phyloP scores from a whole-genome alignment of 2,113 vertebrate genomes.

The Rhinoderma darwinii region DNA sequence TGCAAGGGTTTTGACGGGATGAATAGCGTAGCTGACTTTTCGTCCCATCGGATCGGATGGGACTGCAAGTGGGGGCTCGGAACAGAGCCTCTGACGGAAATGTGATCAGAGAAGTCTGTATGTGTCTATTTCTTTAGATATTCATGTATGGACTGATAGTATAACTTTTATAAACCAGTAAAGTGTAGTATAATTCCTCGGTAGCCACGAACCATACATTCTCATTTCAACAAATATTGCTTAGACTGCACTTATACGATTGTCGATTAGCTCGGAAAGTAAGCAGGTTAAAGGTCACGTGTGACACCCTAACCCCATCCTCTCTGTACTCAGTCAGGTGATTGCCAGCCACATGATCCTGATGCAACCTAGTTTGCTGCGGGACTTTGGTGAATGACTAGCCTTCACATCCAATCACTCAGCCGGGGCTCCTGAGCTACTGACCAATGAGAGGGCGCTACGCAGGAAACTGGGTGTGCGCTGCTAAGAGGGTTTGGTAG shows the following conservation, averaged over 20 bases:
- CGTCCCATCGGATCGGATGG: too few species aligned
- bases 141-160: too few species aligned
- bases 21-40: too few species aligned
- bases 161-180: too few species aligned
- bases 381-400: not conserved
- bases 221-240: not conserved
- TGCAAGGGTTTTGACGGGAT: too few species aligned
- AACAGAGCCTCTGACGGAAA: too few species aligned
- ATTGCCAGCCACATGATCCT: constrained; percentile 71
- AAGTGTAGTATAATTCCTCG: too few species aligned
- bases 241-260: not conserved
- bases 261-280: not conserved
- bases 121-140: too few species aligned
- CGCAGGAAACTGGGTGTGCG: constrained; percentile 59
- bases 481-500: constrained; percentile 53
- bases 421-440: accelerated
- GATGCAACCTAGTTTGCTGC: constrained; percentile 69
- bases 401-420: not conserved
- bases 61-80: too few species aligned
- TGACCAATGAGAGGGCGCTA: constrained; percentile 16
- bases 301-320: constrained; percentile 57
- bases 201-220: too few species aligned
- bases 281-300: constrained; percentile 29
- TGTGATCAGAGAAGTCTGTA: too few species aligned
- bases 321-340: constrained; percentile 80